phyloP scores from a whole-genome alignment of 2,888 invertebrate genomes.

The Melinopterus prodromus region DNA sequence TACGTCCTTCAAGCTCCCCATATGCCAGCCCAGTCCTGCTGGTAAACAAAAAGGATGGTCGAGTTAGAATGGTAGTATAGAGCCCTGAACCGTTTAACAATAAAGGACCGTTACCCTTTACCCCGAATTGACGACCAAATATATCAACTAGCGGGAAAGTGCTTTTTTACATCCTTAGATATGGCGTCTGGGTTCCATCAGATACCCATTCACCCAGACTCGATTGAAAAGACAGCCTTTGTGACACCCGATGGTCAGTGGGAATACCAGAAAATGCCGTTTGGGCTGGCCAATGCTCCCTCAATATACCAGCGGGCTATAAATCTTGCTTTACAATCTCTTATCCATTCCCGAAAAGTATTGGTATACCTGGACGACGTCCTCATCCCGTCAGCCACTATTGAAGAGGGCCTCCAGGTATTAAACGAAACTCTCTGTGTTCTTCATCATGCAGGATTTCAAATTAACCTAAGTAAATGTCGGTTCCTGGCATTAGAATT shows the following conservation, averaged over 20 bases:
- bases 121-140: no score
- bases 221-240: constrained; percentile 42
- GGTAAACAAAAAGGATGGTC: no score
- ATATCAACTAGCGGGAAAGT: no score
- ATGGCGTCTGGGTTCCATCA: constrained; percentile 49
- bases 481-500: constrained; percentile 41
- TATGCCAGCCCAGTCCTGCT: no score
- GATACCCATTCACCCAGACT: constrained; percentile 47
- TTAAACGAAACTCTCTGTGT: constrained; percentile 28
- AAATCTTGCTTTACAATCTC: constrained; percentile 27
- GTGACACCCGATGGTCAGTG: constrained; percentile 42
- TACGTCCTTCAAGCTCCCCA: no score
- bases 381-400: constrained; percentile 34
- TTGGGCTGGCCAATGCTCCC: constrained; percentile 53
- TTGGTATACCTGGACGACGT: constrained; percentile 41
- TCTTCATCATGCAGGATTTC: constrained; percentile 34
- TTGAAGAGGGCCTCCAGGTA: constrained; percentile 28
- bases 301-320: constrained; percentile 46
- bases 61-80: no score
- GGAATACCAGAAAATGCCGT: constrained; percentile 51
- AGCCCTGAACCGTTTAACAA: no score
- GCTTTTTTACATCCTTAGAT: constrained; percentile 47
- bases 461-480: constrained; percentile 40
- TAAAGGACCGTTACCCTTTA: no score
- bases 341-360: constrained; percentile 12